These are phyloP conservation scores for Hemicrepidius hirtus DNA, from an alignment of 2,888 invertebrate genomes.

Conservation along the genomic window DNA sequence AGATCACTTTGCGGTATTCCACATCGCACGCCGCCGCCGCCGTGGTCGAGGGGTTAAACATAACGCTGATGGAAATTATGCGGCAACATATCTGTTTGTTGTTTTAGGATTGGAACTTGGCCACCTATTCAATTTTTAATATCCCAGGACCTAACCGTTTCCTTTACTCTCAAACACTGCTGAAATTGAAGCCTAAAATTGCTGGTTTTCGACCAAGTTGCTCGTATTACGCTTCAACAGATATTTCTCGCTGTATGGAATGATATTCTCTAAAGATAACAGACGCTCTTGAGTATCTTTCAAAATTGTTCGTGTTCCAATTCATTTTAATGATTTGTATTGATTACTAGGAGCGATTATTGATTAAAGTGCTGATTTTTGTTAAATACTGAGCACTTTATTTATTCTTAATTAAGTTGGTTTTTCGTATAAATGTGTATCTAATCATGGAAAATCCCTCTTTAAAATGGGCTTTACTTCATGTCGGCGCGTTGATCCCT, in stretches of 20 bases:
- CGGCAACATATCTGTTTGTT: conserved; percentile 15
- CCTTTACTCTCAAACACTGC: background rate
- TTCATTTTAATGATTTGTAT: no score
- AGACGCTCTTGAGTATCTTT: background rate
- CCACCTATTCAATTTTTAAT: conserved; percentile 2
- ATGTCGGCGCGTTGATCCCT: no score
- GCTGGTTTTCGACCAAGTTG: background rate
- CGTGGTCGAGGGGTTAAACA: background rate
- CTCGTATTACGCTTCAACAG: background rate
- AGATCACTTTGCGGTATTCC: background rate
- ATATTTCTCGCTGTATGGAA: background rate
- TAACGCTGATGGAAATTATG: conserved; percentile 12
- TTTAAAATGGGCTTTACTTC: no score
- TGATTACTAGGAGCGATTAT: no score
- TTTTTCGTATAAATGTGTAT: no score
- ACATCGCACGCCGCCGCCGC: background rate
- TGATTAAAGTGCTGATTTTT: no score
- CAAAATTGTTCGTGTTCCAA: background rate
- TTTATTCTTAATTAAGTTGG: no score
- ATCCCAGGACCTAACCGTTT: background rate
- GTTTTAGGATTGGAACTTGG: conserved; percentile 9
- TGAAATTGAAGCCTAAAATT: conserved; percentile 7
- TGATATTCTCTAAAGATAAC: conserved; percentile 1
- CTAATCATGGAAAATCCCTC: no score
- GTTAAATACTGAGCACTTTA: no score